Base-by-base conservation (phyloP, 2,113 vertebrate genomes). In the Crotophaga sulcirostris region DNA sequence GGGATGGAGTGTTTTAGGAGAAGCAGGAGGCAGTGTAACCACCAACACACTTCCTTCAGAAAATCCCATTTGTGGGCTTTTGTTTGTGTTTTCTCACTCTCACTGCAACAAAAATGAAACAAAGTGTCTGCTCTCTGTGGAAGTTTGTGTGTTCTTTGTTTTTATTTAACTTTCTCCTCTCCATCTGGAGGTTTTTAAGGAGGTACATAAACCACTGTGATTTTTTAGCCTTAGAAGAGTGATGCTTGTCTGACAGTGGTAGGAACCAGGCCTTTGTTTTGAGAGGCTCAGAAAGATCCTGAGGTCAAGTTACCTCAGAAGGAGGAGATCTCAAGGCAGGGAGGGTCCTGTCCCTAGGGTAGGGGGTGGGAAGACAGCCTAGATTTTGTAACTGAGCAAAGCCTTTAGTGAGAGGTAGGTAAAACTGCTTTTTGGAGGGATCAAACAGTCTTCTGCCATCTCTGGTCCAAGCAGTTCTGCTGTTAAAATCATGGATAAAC, bases 1-100 rank as follows among this genome's bases (percentile, higher is more conserved):
- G 55, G 31, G 47, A n/a, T 73, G 15, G 26, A 73, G n/a, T 45
- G 54, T 56, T 28, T 63, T 31, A 44, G 52, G 56, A 88, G 58
- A 44, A 60, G 36, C 49, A 36, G 70, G 75, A 91, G 40, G 29
- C 33, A 74, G 28, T n/a, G n/a, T 72, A 90, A 73, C 63, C 63
- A 28, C 79, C 55, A 86, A 31, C 19, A 24, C 3, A 2, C 23
- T 88, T 86, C 72, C 72, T 90, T 63, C 77, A 80, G 79, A 84
- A 92, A 89, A 63, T 93, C 55, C 33, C 33, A 4, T 42, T 59
- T 70, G 76, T 38, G 64, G 63, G 55, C 76, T 89, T 86, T 70
- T 90, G 70, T 91, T 91, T 95, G 70, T 90, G 73, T 40, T 94
- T 89, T 82, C 63, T 45, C 75, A 21, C 84, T 94, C 84, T 94